Base-by-base conservation (phyloP, 2,888 invertebrate species). In the Phlogophora meticulosa region DNA sequence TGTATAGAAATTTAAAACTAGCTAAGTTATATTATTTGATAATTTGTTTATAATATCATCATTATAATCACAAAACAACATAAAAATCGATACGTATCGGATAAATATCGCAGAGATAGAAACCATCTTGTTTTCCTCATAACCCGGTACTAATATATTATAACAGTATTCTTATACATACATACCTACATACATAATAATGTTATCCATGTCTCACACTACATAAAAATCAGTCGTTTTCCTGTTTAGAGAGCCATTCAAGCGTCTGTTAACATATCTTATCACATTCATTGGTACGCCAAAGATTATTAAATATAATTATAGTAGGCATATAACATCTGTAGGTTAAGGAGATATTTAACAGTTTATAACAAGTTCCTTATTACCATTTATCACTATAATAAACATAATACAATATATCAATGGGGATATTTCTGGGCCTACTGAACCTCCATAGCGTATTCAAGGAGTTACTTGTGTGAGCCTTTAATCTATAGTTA, bases 161-260 rank as follows among this genome's bases (percentile, higher is more conserved):
- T 62, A 2, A 10, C 2, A 38, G 10, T n/a, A 61, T 2, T 34
- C 9, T 24, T 43, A 17, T 0, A n/a, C n/a, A 17, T 17, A 34
- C 9, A 34, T 24, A 28, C 11, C 42, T 17, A 36, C 10, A 61
- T 48, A 36, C 36, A 15, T 32, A 36, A 13, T 13, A 24, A 20
- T 28, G n/a, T 38, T 17, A 7, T 15, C 5, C 20, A 22, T 20
- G n/a, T 49, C 40, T 24, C 17, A 42, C 1, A 11, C 63, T 78
- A 63, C 24, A 34, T 42, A 24, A 55, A 74, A 71, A 78, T 72
- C 72, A 78, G 72, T 72, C 78, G 7, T 52, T 32, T 49, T 45
- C 52, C 15, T 43, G 24, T 48, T 40, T 17, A 24, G n/a, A 20
- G 36, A 20, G 20, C 28, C n/a, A 46, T 22, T 51, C 28, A 7